Evolutionary conservation across 2,113 vertebrate species (phyloP), one percentile per base, ranked within the genome.

Genomic region (Osmerus mordax): DNA sequence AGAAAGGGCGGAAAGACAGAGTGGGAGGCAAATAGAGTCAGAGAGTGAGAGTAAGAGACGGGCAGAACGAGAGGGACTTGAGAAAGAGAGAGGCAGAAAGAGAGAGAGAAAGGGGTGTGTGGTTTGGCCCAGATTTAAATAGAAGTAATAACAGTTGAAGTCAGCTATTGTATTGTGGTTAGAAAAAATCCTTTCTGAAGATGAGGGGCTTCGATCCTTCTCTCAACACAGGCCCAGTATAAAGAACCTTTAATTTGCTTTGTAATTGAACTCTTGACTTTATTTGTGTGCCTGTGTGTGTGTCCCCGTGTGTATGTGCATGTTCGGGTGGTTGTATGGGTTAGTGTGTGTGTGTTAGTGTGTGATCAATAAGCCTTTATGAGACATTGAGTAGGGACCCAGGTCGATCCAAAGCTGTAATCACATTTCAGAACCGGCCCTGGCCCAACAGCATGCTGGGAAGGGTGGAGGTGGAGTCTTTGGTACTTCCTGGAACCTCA

Each of bases 341-440:
- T 9, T 36, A 56, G 53, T 23, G 4, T 52, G 53, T 53, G 62
- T 61, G 23, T 60, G 72, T 28, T 71, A 67, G 59, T 65, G 61
- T 77, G 71, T 74, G 72, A 90, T 91, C 89, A 81, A 91, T 90
- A 91, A 81, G 60, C 81, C 3, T 73, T 89, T 91, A 85, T 88
- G 84, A 89, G 79, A 73, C 77, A 74, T 84, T 69, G 77, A 69
- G 73, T 80, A 72, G 73, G 70, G 73, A 76, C 81, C 75, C 68
- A 75, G 63, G 81, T 89, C 89, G 78, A 89, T 89, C 69, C 19
- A 4, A 21, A 73, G 76, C 81, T 83, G 76, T 90, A 88, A 91
- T 89, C 86, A 88, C 87, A 87, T 87, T 87, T 87, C 81, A 78
- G 78, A 75, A 56, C 56, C 47, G 51, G 23, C 71, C 36, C 73